Evolutionary conservation across 1,140 invertebrate genomes (phyloP), one percentile per base, ranked within the genome.

Genomic region (Drosophila persimilis): DNA sequence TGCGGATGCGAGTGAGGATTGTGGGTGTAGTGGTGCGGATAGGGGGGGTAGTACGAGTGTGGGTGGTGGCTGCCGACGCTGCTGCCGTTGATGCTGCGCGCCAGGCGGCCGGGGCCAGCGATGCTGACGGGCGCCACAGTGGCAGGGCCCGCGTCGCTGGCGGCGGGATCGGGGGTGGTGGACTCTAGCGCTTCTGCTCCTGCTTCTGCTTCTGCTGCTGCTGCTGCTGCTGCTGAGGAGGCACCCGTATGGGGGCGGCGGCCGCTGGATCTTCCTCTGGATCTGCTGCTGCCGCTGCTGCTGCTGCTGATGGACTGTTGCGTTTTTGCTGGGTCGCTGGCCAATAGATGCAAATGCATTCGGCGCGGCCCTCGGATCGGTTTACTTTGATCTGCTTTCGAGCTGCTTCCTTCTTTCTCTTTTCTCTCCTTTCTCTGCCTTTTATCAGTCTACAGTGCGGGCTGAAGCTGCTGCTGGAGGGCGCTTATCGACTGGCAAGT

Each of bases 331-430:
- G 53, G 22, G 59, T 75, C 75, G 70, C 76, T 84, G 48, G 58
- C 59, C 58, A 88, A 73, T 48, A 78, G 62, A 64, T 71, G 74
- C 74, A 76, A 80, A 84, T 85, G 85, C 85, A 89, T 89, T 75
- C 80, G 85, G 47, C 50, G 39, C 45, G 31, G 51, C 31, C 72
- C 48, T 5, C 6, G 45, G 15, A 9, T 15, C 17, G 8, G 56
- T 48, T 61, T 46, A 11, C 22, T 43, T 7, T 47, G 45, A 47
- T 47, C 20, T 52, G 24, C 24, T 24, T 24, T 24, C 0, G 24
- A 24, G 24, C 6, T 17, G 35, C 35, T 39, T 11, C 35, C 35
- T 39, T 39, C 11, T 5, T 39, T 39, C 11, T 39, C 35, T 39
- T 39, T 39, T 39, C 35, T 39, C 11, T 13, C 35, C 35, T 66